Evolutionary conservation across 2,113 vertebrate genomes (phyloP).

Genomic region (Phalacrocorax carbo): DNA sequence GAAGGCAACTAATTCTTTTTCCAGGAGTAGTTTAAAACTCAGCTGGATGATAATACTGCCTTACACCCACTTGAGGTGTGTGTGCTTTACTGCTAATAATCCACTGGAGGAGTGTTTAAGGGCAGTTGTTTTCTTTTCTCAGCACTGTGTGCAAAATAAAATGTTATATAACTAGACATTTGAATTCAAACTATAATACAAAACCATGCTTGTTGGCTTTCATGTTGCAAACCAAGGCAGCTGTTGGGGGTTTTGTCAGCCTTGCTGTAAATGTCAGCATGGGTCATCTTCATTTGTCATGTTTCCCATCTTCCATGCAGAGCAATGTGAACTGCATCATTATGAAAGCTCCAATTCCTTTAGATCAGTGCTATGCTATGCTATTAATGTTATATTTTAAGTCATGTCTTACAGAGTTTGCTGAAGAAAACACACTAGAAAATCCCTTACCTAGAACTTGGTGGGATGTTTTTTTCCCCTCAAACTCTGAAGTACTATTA

Average conservation of each 20-base stretch:
- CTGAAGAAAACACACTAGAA: background rate
- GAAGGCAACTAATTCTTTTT: constrained; percentile 16
- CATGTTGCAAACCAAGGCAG: background rate
- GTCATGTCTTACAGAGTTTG: background rate
- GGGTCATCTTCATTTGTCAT: background rate
- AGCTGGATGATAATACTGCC: constrained; percentile 14
- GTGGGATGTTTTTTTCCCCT: background rate
- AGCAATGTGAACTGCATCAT: background rate
- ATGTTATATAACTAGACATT: constrained; percentile 13
- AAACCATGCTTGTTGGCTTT: background rate
- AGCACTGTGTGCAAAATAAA: background rate
- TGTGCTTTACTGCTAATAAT: constrained; percentile 35
- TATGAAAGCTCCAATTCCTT: background rate
- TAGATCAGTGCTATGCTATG: background rate
- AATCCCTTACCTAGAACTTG: background rate
- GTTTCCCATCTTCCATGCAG: background rate
- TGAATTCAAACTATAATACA: background rate
- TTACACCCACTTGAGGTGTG: background rate
- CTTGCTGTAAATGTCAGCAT: background rate
- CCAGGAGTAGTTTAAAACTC: constrained; percentile 36
- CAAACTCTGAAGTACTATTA: background rate
- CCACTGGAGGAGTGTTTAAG: background rate
- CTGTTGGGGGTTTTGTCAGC: background rate
- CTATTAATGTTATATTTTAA: background rate
- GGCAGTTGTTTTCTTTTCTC: constrained; percentile 27